Evolutionary conservation across 30 jellyfish, hydroid and myxozoan genomes (phyloP).

Genomic region (Turritopsis rubra): DNA sequence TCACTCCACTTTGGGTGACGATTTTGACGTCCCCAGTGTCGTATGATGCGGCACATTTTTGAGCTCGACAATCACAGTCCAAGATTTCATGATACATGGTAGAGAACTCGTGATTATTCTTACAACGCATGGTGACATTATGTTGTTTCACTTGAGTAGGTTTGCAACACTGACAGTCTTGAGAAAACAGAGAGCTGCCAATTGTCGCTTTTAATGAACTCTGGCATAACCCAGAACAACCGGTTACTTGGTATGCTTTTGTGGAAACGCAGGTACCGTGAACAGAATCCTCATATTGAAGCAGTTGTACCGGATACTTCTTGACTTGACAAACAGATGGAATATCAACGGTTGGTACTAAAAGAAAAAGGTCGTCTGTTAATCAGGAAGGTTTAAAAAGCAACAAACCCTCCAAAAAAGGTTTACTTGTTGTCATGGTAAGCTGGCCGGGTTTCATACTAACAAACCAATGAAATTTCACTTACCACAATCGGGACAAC

Average conservation of each 20-base stretch:
- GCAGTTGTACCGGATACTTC: constrained; percentile 27
- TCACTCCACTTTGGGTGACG: not conserved
- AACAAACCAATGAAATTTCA: not conserved
- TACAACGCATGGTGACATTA: constrained; percentile 49
- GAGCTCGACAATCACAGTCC: constrained; percentile 20
- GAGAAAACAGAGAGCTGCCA: constrained; percentile 43
- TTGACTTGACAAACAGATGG: constrained; percentile 55
- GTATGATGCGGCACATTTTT: constrained; percentile 8
- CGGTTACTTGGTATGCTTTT: constrained; percentile 49
- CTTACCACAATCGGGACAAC: constrained; percentile 96
- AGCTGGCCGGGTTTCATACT: no score
- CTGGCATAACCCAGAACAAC: constrained; percentile 81
- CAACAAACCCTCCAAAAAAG: no score
- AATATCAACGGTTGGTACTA: constrained; percentile 42
- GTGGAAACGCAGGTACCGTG: constrained; percentile 61
- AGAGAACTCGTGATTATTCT: constrained; percentile 37
- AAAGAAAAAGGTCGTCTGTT: not conserved
- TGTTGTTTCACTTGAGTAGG: constrained; percentile 42
- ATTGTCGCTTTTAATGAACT: constrained; percentile 45
- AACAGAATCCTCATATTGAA: constrained; percentile 12
- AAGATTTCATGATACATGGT: constrained; percentile 16
- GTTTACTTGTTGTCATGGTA: no score
- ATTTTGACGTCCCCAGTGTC: constrained; percentile 2
- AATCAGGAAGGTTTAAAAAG: not conserved
- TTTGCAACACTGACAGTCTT: constrained; percentile 71